Evolutionary conservation across 2,888 invertebrate genomes (phyloP).

Genomic region (Thereva nobilitata): DNA sequence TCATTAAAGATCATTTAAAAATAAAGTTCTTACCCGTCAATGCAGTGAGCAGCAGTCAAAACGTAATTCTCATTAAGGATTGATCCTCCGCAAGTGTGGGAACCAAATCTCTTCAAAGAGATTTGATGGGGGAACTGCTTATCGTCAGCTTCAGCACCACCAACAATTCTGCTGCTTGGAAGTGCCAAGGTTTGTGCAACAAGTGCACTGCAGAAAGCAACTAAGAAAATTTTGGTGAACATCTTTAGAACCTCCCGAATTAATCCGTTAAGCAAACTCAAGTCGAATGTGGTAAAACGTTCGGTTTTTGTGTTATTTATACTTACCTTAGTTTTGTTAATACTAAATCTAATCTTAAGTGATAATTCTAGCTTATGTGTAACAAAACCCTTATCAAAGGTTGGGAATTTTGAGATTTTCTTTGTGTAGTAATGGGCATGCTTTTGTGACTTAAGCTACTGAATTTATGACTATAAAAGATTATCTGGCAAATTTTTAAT

Average conservation of each 20-base stretch:
- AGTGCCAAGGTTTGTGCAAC: constrained; percentile 5
- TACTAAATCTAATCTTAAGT: too few relatives aligned
- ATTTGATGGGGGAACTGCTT: constrained; percentile 38
- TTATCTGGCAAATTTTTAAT: too few relatives aligned
- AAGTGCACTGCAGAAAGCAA: constrained; percentile 21
- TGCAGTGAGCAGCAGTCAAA: constrained; percentile 63
- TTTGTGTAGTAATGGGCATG: too few relatives aligned
- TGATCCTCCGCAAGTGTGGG: constrained; percentile 61
- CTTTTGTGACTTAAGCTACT: too few relatives aligned
- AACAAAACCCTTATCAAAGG: too few relatives aligned
- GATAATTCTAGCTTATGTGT: too few relatives aligned
- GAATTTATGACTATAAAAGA: too few relatives aligned
- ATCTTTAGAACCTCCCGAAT: background rate
- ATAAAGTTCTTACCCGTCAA: constrained; percentile 46
- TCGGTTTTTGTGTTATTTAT: too few relatives aligned
- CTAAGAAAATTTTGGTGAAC: constrained; percentile 13
- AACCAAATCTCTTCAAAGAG: constrained; percentile 46
- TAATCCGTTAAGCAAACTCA: too few relatives aligned
- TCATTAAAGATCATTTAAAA: background rate
- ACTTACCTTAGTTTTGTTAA: too few relatives aligned
- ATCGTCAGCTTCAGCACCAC: constrained; percentile 37
- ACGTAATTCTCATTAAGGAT: constrained; percentile 58
- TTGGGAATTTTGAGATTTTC: too few relatives aligned
- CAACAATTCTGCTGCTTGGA: constrained; percentile 37
- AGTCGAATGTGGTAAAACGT: too few relatives aligned